Percentiles rank a stretch among this genome's conserved stretches.
Evolutionary conservation across 92 coral and sea anemone species (phyloP).

Genomic region (Phymanthus crucifer): DNA sequence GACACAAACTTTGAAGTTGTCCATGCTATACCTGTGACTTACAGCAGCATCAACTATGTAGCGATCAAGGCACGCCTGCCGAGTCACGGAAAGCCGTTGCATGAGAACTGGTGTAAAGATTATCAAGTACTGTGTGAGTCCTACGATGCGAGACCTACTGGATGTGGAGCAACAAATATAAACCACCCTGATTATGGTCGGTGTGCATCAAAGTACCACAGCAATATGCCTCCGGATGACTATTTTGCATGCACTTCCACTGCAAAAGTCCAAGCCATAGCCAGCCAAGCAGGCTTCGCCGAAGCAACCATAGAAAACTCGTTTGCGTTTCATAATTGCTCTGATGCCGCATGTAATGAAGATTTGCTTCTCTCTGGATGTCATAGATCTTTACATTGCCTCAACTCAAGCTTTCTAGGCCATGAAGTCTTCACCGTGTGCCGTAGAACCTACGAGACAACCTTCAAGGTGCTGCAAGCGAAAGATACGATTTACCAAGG

Average conservation of each 20-base stretch:
- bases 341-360: constrained; percentile 28
- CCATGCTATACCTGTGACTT: background rate
- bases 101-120: constrained; percentile 64
- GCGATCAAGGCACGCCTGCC: constrained; percentile 54
- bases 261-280: constrained; percentile 2
- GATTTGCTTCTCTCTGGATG: constrained; percentile 40
- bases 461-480: constrained; percentile 38
- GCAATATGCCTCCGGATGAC: constrained; percentile 21
- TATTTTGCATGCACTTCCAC: constrained; percentile 32
- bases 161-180: constrained; percentile 39
- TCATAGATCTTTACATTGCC: constrained; percentile 37
- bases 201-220: constrained; percentile 16
- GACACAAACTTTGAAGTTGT: constrained; percentile 50
- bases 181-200: constrained; percentile 15
- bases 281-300: constrained; percentile 26
- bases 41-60: background rate
- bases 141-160: constrained; percentile 57
- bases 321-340: constrained; percentile 39
- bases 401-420: constrained; percentile 18
- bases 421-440: constrained; percentile 48
- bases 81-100: constrained; percentile 43
- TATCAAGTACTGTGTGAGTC: constrained; percentile 57
- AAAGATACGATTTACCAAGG: constrained; percentile 43
- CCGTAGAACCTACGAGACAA: constrained; percentile 23
- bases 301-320: constrained; percentile 47